Evolutionary conservation across 2,888 invertebrate species (phyloP).

Genomic region (Trichacis sp.): DNA sequence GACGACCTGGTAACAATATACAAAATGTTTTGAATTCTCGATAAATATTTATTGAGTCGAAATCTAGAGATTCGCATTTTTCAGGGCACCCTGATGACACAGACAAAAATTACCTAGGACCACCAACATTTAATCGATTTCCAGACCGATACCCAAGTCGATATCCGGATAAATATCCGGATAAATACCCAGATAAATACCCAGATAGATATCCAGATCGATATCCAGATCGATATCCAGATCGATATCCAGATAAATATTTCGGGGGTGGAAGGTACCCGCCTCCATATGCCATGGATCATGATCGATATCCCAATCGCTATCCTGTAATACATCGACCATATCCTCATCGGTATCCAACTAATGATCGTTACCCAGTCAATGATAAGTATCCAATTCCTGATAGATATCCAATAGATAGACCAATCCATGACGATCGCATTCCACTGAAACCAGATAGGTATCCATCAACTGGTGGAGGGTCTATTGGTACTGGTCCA

Average conservation of each 20-base stretch:
- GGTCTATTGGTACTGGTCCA: constrained; percentile 38
- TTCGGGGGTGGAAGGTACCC: constrained; percentile 49
- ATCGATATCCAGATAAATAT: constrained; percentile 47
- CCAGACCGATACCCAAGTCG: constrained; percentile 49
- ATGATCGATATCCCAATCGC: constrained; percentile 64
- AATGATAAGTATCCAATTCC: constrained; percentile 66
- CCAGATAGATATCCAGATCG: constrained; percentile 45
- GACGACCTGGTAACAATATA: constrained; percentile 57
- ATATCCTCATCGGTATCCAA: constrained; percentile 67
- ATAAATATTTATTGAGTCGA: not conserved
- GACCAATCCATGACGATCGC: constrained; percentile 67
- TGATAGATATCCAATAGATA: constrained; percentile 63
- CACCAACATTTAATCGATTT: constrained; percentile 40
- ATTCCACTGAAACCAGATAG: constrained; percentile 66
- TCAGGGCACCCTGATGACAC: constrained; percentile 60
- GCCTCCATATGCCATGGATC: constrained; percentile 47
- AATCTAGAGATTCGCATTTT: constrained; percentile 2
- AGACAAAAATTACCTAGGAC: constrained; percentile 54
- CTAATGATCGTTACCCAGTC: constrained; percentile 54
- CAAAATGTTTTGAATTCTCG: not conserved
- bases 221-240: constrained; percentile 49
- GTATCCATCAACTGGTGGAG: constrained; percentile 65
- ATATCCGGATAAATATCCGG: constrained; percentile 48
- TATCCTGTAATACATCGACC: constrained; percentile 51
- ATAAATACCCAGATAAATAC: constrained; percentile 45